These are phyloP conservation scores for Pogonocherus hispidulus DNA, from an alignment of 2,888 invertebrate species.

Conservation along the genomic window DNA sequence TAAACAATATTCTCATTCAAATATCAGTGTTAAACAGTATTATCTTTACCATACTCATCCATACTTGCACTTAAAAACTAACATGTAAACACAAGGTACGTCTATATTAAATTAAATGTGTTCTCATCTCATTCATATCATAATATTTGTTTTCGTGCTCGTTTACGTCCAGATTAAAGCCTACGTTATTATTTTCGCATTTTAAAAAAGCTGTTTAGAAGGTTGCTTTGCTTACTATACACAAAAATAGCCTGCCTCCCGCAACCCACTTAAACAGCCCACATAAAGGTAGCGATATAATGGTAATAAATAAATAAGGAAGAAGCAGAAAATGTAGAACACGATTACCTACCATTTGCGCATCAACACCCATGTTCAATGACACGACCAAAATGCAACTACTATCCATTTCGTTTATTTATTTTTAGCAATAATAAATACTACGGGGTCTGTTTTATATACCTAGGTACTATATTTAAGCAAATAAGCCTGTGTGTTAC, in stretches of 20 bases:
- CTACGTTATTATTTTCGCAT: conserved; percentile 45
- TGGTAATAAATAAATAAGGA: conserved; percentile 40
- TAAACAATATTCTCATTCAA: no score
- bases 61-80: background rate
- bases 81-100: background rate
- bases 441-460: no score
- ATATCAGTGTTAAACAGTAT: no score
- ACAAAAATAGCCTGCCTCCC: conserved; percentile 50
- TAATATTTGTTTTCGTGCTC: conserved; percentile 37
- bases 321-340: conserved; percentile 38
- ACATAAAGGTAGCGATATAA: conserved; percentile 39
- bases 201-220: conserved; percentile 45
- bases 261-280: conserved; percentile 50
- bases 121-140: conserved; percentile 25
- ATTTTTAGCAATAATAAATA: no score
- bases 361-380: conserved; percentile 5
- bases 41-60: background rate
- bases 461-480: no score
- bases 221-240: conserved; percentile 42
- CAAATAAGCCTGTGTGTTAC: no score
- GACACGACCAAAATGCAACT: background rate
- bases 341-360: background rate
- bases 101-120: conserved; percentile 10
- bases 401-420: no score
- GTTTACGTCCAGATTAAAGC: conserved; percentile 42